Evolutionary conservation across 1,140 invertebrate genomes (phyloP).

Genomic region (Heliconius eleuchia): DNA sequence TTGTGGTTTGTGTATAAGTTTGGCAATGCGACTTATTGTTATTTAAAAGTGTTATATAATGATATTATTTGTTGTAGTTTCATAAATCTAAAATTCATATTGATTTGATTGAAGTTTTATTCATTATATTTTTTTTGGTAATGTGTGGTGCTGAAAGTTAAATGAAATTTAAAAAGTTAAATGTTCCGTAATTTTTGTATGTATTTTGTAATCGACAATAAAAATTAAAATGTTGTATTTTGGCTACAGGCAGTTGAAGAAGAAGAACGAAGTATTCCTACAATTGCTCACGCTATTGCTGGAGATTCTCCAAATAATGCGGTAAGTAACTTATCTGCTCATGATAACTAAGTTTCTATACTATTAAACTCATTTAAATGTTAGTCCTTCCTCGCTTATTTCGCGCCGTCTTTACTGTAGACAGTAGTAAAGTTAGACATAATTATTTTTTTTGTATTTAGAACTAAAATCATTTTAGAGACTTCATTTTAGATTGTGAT

Average conservation of each 20-base stretch:
- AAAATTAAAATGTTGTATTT: not conserved
- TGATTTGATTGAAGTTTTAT: not conserved
- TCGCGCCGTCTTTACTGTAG: too few relatives aligned
- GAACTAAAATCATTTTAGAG: too few relatives aligned
- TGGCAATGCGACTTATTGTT: not conserved
- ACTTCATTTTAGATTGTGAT: too few relatives aligned
- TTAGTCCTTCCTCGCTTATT: too few relatives aligned
- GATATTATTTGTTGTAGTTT: not conserved
- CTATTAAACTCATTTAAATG: too few relatives aligned
- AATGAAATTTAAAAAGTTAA: not conserved
- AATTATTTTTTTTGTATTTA: too few relatives aligned
- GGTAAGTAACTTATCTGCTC: not conserved
- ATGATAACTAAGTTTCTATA: not conserved
- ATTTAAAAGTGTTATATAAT: slow-evolving; percentile 6
- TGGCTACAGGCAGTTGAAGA: not conserved
- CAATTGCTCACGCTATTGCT: not conserved
- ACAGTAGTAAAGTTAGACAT: too few relatives aligned
- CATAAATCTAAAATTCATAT: not conserved
- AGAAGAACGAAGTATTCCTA: not conserved
- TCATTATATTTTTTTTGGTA: not conserved
- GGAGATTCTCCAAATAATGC: slow-evolving; percentile 14
- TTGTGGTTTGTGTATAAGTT: not conserved
- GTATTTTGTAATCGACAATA: not conserved
- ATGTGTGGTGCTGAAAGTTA: not conserved
- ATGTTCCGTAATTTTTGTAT: not conserved